Evolutionary conservation across 2,797 vertebrate genomes (phyloP), one percentile per base, ranked within the genome.

Genomic region (Malacoraja senta): DNA sequence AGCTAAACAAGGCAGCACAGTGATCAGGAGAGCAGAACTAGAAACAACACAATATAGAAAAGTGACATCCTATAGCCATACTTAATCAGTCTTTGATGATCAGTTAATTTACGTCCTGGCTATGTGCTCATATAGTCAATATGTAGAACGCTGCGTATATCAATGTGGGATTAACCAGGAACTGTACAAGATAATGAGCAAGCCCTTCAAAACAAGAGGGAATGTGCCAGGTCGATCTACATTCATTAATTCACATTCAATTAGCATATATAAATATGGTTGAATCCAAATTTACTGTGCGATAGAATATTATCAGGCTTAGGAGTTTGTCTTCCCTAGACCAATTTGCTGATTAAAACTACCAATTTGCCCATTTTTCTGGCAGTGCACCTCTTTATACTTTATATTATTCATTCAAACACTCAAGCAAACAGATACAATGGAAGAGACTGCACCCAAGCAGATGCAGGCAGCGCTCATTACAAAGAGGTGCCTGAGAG

Each of bases 241-340:
- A 88, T 68, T 88, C 84, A 68, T 88, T 88, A 88, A 88, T 32
- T 68, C n/a, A 29, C n/a, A 88, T 88, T 88, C 29, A 32, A 35
- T 32, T 21, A 35, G 63, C 81, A 17, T 26, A 61, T 15, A 84
- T 84, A 61, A 68, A 88, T 35, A 35, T 32, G 65, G 63, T 65
- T 35, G 61, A 24, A 68, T 88, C n/a, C 15, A 21, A 8, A 35
- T 68, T n/a, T 86, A 63, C 8, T 65, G 65, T 35, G 17, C 63
- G 32, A 68, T 35, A 19, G 32, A 88, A 35, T 32, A 32, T 88
- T 68, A 88, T 88, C 61, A 15, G 84, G 58, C 15, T 88, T 13
- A 10, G n/a, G 21, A 65, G 65, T 88, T 63, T 24, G 63, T 68
- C 61, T n/a, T 2, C n/a, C 24, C n/a, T 21, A 15, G 84, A 35